Base-by-base conservation (phyloP, 2,888 invertebrate genomes). In the Pandemis cinnamomeana region DNA sequence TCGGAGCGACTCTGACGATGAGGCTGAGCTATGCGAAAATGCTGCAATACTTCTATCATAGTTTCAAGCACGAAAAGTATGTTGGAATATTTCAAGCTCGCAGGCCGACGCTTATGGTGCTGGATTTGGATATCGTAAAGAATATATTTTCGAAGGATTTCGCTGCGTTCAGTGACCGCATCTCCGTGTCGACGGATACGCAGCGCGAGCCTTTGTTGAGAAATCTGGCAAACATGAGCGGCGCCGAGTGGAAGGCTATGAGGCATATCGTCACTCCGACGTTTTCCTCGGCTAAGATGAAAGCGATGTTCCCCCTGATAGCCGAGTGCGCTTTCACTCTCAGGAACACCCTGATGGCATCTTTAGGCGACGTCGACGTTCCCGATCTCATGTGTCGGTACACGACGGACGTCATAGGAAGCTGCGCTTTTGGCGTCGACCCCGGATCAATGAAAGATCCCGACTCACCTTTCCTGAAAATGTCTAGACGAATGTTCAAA, bases 241-340 rank as follows among this genome's bases (percentile, higher is more conserved):
- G 94, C n/a, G 77, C 87, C 5, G 93, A 93, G 77, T 94, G 94
- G 94, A 92, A 88, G 79, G 86, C 89, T 42, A 93, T 94, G 92
- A 83, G 94, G 68, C 90, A 91, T 46, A 91, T 93, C 72, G 89
- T 94, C 13, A 90, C 92, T 7, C 93, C 94, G 11, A 89, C 92
- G n/a, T 94, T 94, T 78, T 93, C 94, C 5, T 90, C 93, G 11
- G 93, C 91, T 42, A 94, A 94, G 80, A 93, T 94, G 92, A 94
- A 93, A 78, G 93, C 90, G 5, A 94, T 94, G 94, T 94, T 94
- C 78, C 92, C 93, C 27, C 82, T 94, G 61, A 82, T 94, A 64
- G 86, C 86, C 4, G 91, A 92, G 8, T 94, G 94, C 80, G 89
- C 93, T 0, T 84, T 85, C 76, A 85, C 89, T 6, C 82, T 94